phyloP scores from a whole-genome alignment of 2,113 vertebrate genomes.

The Hemibagrus wyckioides region DNA sequence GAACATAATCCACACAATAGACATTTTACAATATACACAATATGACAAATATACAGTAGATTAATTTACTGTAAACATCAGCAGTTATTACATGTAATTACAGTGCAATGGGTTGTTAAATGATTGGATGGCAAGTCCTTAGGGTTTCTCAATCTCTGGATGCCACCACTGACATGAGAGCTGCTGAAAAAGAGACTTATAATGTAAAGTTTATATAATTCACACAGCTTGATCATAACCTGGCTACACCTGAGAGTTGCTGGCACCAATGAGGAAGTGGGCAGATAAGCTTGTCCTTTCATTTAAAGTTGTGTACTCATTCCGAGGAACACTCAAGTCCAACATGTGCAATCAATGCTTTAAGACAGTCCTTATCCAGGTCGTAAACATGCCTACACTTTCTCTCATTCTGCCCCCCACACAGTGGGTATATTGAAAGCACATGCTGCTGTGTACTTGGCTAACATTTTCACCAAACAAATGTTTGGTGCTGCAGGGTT shows the following conservation, averaged over 20 bases:
- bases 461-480: background rate
- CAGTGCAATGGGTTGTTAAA: background rate
- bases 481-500: background rate
- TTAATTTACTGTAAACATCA: background rate
- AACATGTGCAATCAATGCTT: background rate
- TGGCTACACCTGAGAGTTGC: background rate
- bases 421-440: background rate
- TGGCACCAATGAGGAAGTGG: background rate
- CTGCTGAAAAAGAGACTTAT: background rate
- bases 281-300: background rate
- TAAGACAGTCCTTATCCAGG: constrained; percentile 15
- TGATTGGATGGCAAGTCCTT: background rate
- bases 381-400: background rate
- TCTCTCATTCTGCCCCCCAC: background rate
- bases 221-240: background rate
- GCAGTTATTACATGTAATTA: background rate
- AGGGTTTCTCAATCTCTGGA: background rate
- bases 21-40: background rate
- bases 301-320: background rate
- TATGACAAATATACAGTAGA: background rate
- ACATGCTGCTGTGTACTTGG: background rate
- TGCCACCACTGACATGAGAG: background rate
- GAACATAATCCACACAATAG: background rate
- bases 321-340: background rate
- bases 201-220: background rate